Evolutionary conservation across 2,888 invertebrate species (phyloP), one percentile per base, ranked within the genome.

Genomic region (Spodoptera picta): DNA sequence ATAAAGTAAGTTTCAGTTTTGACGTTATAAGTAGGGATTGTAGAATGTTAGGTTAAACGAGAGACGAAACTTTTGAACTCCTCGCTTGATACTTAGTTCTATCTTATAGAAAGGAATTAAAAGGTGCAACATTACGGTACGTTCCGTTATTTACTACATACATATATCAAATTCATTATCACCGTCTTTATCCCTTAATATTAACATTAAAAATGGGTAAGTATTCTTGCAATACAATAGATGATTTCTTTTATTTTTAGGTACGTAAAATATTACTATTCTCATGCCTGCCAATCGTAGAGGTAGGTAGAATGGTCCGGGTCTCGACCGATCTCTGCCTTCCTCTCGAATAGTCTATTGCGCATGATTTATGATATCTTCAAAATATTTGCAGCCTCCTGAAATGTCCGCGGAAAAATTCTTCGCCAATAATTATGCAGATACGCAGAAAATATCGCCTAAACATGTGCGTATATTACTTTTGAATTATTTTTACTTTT

Each of bases 1-100:
- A 89, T 9, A 90, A 86, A 81, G 91, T 90, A 69, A 75, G 53
- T 44, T 36, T 36, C 5, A 27, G 27, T 5, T 27, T 27, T 27
- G 27, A 27, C 27, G 5, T 27, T 19, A 19, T 19, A 1, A 19
- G 19, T 19, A 19, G 19, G 19, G 1, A 19, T 19, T 19, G 19
- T 19, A 19, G 19, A 19, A 19, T 1, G 19, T 19, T 19, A 19
- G 19, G 19, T 19, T 19, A 19, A 19, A 19, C 19, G 19, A 19
- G 19, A 19, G 19, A 19, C 19, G 19, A 19, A 27, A 27, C 5
- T 27, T 24, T 24, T 27, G 27, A 27, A 27, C 2, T 4, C 5
- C 27, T 27, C 5, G 3, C 27, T 27, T 27, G 27, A 5, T 4
- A 27, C 5, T 27, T 0, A 27, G 27, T 27, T 27, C 19, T 19